Evolutionary conservation across 2,888 invertebrate genomes (phyloP).

Genomic region (Drosophila picticornis): DNA sequence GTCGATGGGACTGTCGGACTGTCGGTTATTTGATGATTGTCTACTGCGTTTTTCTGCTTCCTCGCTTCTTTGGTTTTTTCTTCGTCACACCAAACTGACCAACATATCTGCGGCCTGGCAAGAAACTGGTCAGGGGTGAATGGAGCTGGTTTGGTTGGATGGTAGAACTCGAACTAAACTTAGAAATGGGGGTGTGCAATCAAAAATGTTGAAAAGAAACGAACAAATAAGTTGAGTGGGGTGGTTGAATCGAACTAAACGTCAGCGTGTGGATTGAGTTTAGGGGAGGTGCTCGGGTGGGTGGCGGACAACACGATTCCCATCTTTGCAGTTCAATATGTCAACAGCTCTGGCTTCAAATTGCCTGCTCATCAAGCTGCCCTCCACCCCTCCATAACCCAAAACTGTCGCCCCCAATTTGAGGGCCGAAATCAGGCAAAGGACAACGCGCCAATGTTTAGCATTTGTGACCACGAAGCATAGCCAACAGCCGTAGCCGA

Average conservation of each 20-base stretch:
- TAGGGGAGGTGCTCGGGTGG: background rate
- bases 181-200: slow-evolving; percentile 30
- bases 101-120: slow-evolving; percentile 46
- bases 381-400: background rate
- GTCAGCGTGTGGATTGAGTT: background rate
- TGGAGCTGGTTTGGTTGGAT: slow-evolving; percentile 3
- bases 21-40: slow-evolving; percentile 69
- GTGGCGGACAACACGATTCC: slow-evolving; percentile 9
- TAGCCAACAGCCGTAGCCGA: slow-evolving; percentile 9
- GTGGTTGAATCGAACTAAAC: slow-evolving; percentile 1
- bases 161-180: slow-evolving; percentile 40
- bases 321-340: slow-evolving; percentile 29
- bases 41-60: slow-evolving; percentile 47
- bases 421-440: slow-evolving; percentile 12
- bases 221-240: slow-evolving; percentile 13
- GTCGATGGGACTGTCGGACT: slow-evolving; percentile 67
- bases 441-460: slow-evolving; percentile 44
- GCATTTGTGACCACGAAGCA: slow-evolving; percentile 36
- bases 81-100: slow-evolving; percentile 58
- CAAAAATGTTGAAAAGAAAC: slow-evolving; percentile 33
- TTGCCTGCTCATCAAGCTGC: slow-evolving; percentile 21
- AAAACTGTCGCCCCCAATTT: slow-evolving; percentile 40
- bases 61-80: slow-evolving; percentile 32
- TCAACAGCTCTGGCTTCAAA: slow-evolving; percentile 33
- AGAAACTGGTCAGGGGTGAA: background rate